phyloP scores from a whole-genome alignment of 2,888 invertebrate genomes.

The Petrolisthes cinctipes region DNA sequence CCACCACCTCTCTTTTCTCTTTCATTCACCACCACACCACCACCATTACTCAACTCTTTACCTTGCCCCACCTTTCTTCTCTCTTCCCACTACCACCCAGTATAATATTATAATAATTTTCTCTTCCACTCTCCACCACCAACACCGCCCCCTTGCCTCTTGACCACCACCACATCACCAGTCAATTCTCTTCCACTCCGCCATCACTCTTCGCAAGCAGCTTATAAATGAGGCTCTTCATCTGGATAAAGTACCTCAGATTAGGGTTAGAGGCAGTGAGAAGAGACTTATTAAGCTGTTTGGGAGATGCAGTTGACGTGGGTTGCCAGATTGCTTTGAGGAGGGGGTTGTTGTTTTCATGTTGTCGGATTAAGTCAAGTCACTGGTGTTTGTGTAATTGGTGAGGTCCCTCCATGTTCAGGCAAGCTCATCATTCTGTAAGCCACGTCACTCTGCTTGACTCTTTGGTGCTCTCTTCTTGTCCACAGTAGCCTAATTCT shows the following conservation, averaged over 20 bases:
- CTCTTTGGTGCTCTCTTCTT: too few species aligned
- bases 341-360: neutral
- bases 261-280: neutral
- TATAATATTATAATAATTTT: neutral
- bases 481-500: too few species aligned
- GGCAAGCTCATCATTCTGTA: too few species aligned
- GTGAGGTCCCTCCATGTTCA: too few species aligned
- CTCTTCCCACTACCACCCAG: too few species aligned
- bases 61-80: neutral
- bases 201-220: too few species aligned
- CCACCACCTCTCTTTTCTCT: neutral
- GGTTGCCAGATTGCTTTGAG: neutral
- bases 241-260: neutral
- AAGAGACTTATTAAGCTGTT: neutral
- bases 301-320: neutral
- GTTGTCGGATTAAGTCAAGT: neutral
- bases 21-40: neutral
- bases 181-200: neutral
- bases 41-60: neutral
- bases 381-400: too few species aligned
- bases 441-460: too few species aligned
- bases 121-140: neutral
- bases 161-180: neutral
- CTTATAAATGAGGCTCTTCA: neutral
- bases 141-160: neutral